Base-by-base conservation (phyloP, 2,888 invertebrate genomes). In the Pandemis cinnamomeana region DNA sequence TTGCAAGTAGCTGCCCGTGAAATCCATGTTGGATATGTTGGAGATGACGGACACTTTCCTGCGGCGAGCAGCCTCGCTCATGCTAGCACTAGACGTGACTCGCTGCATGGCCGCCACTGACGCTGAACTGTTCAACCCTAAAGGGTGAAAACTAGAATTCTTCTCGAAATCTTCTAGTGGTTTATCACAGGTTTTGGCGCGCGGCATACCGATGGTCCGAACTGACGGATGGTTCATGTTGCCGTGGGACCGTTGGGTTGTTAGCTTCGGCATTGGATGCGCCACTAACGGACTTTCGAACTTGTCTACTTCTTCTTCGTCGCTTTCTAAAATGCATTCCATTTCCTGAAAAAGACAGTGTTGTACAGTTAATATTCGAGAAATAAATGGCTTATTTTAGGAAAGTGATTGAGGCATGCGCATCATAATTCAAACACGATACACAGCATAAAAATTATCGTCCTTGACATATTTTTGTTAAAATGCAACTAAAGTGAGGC, bases 11-110 rank as follows among this genome's bases (percentile, higher is more conserved):
- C 96, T 96, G 77, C 96, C 96, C 51, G 96, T 96, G 86, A 97
- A 96, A 88, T 97, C 96, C 95, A 96, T 95, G 79, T 96, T 95
- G 0, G 96, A 96, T 78, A 96, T 95, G 84, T 96, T 96, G 20
- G 96, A 96, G 80, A 96, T 95, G 53, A 96, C 96, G 2, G 96
- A 96, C 67, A 95, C 95, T 83, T 96, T 96, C 77, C 96, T 91
- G 75, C 91, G 91, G 36, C 95, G 86, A 11, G 95, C 89, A 11
- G 94, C 91, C 71, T 94, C 92, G 76, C 91, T 94, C 90, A 93
- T 91, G 78, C 95, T 95, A 0, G 91, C 91, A 68, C 89, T 91
- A 0, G 94, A 94, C 6, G 91, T 93, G 13, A 94, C 93, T 48
- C 94, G 80, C 15, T 92, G 93, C 93, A 94, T 94, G 2, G 90